phyloP scores from a whole-genome alignment of 2,888 invertebrate genomes.

The Scaptomyza tumidula region DNA sequence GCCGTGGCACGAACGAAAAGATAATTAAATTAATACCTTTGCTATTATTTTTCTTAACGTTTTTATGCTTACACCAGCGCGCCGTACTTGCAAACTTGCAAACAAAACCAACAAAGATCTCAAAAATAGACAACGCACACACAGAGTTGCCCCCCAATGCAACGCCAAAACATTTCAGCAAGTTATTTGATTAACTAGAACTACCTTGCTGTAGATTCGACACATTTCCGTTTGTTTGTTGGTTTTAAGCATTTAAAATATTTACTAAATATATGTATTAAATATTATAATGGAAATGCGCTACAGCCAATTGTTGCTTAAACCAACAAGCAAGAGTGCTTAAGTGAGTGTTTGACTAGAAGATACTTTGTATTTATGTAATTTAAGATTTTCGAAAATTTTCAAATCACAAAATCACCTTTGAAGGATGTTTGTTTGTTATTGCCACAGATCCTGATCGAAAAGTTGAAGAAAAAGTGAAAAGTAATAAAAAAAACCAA shows the following conservation, averaged over 20 bases:
- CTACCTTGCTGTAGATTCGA: conserved; percentile 29
- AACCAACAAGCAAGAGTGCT: not conserved
- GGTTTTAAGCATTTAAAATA: not conserved
- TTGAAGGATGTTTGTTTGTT: too few species aligned
- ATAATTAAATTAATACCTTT: conserved; percentile 64
- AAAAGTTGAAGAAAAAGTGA: too few species aligned
- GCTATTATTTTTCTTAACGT: conserved; percentile 45
- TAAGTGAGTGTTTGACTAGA: not conserved
- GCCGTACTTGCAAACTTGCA: conserved; percentile 6
- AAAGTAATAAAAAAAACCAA: too few species aligned
- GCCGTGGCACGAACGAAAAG: conserved; percentile 52
- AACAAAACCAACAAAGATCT: conserved; percentile 28
- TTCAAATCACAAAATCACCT: too few species aligned
- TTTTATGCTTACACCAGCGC: conserved; percentile 3
- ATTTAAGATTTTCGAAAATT: too few species aligned
- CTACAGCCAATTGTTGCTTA: not conserved
- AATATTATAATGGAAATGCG: not conserved
- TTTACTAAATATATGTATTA: not conserved
- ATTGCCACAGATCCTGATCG: too few species aligned
- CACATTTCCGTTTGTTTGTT: conserved; percentile 25
- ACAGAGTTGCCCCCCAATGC: not conserved
- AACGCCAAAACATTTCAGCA: conserved; percentile 14
- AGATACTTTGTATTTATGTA: too few species aligned
- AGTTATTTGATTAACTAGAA: conserved; percentile 34
- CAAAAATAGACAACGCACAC: conserved; percentile 52